A percentile compares a stretch with the other conserved stretches of the same genome.
phyloP scores from a whole-genome alignment of 2,888 invertebrate genomes.

The Machimus rusticus region DNA sequence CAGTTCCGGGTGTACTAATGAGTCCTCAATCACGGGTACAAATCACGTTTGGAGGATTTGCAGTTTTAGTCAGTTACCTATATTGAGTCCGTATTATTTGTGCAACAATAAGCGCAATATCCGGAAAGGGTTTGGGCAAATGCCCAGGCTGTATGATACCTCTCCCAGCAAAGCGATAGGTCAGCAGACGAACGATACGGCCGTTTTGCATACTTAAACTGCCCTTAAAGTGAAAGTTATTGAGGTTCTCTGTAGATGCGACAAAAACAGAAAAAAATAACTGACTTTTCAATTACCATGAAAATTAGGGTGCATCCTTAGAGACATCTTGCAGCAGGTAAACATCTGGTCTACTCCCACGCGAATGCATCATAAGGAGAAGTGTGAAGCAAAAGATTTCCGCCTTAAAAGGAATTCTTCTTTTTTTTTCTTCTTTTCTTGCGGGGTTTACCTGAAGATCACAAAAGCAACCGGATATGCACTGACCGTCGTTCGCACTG shows the following conservation, averaged over 20 bases:
- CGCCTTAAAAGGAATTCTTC: not conserved
- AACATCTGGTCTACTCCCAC: not conserved
- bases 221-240: conserved; percentile 25
- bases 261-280: not conserved
- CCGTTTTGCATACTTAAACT: not conserved
- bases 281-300: not conserved
- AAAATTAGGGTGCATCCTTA: not conserved
- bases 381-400: not conserved
- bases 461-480: not conserved
- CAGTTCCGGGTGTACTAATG: conserved; percentile 46
- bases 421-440: not conserved
- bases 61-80: conserved; percentile 47
- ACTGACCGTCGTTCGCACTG: not conserved
- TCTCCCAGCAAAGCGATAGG: not conserved
- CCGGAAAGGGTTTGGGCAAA: not conserved
- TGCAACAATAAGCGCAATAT: conserved; percentile 11
- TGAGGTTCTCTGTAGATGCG: not conserved
- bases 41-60: conserved; percentile 53
- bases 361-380: not conserved
- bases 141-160: not conserved
- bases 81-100: conserved; percentile 20
- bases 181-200: not conserved
- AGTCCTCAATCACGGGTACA: conserved; percentile 51
- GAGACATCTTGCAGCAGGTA: not conserved
- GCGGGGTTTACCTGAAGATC: not conserved